Conservation (phyloP, 2,113 vertebrate genomes). For the Passerina amoena region DNA sequence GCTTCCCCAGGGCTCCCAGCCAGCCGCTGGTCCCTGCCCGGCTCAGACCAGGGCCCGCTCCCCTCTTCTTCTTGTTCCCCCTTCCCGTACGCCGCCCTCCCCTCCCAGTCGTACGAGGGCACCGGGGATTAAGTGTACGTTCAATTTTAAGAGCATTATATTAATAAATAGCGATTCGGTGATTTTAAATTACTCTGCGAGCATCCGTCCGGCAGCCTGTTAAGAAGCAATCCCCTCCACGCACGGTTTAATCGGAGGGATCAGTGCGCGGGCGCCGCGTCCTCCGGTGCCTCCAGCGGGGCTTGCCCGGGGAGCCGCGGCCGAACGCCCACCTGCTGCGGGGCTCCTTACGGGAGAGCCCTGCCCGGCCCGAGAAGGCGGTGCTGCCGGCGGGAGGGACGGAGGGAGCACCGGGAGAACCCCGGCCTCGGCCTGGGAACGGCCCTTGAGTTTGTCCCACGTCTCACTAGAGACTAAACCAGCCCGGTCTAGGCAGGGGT, state of each 20-base stretch:
- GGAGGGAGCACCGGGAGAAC: neutral
- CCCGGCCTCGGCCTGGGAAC: neutral
- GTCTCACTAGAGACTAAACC: accelerated
- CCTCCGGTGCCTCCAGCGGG: neutral
- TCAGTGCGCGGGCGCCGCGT: neutral
- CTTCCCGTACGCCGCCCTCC: neutral
- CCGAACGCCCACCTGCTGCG: accelerated
- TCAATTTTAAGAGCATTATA: conserved; percentile 28
- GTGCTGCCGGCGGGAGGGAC: neutral
- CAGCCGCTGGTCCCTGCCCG: neutral
- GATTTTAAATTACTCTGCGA: neutral
- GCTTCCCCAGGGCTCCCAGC: neutral
- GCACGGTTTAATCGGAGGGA: neutral
- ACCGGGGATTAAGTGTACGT: neutral
- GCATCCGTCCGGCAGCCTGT: neutral
- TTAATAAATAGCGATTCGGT: neutral
- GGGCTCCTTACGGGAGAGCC: neutral
- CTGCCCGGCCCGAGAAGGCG: neutral
- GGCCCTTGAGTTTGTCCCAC: neutral
- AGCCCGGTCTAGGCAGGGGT: neutral
- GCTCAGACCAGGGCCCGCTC: neutral
- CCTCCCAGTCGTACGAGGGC: neutral
- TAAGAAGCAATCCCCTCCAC: neutral
- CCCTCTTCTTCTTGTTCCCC: neutral
- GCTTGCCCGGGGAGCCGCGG: neutral